phyloP scores from a whole-genome alignment of 2,797 vertebrate species.

The Galago senegalensis region DNA sequence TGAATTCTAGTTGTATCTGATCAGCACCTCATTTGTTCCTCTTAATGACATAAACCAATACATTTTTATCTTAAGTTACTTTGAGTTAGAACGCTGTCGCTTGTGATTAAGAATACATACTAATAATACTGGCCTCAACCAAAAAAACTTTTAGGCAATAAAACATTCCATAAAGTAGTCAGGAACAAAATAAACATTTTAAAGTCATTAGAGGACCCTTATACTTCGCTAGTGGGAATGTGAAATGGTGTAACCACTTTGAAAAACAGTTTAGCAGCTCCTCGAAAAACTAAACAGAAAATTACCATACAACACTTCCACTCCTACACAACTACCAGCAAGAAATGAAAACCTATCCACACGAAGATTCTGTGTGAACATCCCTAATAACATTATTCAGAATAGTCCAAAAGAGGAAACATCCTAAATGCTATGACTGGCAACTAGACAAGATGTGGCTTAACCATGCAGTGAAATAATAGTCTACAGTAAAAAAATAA shows the following conservation, averaged over 20 bases:
- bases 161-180: conserved; percentile 52
- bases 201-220: conserved; percentile 15
- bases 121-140: background rate
- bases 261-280: conserved; percentile 12
- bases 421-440: background rate
- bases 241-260: background rate
- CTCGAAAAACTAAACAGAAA: conserved; percentile 42
- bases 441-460: background rate
- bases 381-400: conserved; percentile 9
- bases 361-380: background rate
- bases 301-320: background rate
- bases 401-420: conserved; percentile 12
- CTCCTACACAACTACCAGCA: background rate
- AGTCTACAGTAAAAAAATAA: background rate
- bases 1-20: conserved; percentile 33
- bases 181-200: conserved; percentile 49
- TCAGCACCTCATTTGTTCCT: conserved; percentile 1
- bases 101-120: background rate
- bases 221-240: background rate
- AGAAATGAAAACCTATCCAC: conserved; percentile 31
- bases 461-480: background rate
- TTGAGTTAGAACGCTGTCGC: background rate
- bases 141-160: conserved; percentile 14
- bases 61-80: background rate
- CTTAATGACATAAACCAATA: background rate